These are phyloP conservation scores for Pseudachorutes palmiensis DNA, from an alignment of 1,140 invertebrate species.

Conservation along the genomic window DNA sequence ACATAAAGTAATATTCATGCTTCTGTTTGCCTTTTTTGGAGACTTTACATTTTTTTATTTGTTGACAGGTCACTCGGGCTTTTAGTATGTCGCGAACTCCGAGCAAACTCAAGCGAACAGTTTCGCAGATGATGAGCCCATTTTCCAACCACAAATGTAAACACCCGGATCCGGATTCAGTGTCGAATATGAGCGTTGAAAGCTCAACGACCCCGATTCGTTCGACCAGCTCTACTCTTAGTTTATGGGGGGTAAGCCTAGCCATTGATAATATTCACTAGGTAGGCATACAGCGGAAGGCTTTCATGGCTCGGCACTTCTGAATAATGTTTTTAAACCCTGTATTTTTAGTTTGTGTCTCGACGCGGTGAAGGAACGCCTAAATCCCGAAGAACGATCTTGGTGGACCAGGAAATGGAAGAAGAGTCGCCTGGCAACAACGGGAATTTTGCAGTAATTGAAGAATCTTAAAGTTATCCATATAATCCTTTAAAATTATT, in stretches of 20 bases:
- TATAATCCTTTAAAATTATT: background rate
- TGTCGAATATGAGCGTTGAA: constrained; percentile 11
- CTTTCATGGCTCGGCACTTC: too few relatives aligned
- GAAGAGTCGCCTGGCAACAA: background rate
- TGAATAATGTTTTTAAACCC: background rate
- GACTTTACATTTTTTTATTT: too few relatives aligned
- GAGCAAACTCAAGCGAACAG: constrained; percentile 80
- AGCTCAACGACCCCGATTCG: constrained; percentile 18
- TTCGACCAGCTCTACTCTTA: constrained; percentile 24
- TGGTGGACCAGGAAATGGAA: background rate
- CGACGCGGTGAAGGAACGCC: constrained; percentile 16
- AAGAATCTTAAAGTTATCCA: constrained; percentile 14
- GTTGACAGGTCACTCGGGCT: constrained; percentile 72
- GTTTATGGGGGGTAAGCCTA: constrained; percentile 25
- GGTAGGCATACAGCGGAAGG: too few relatives aligned
- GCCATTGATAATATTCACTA: background rate
- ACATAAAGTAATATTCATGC: constrained; percentile 51
- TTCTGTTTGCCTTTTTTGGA: background rate
- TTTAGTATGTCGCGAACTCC: constrained; percentile 93
- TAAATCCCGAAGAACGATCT: constrained; percentile 19
- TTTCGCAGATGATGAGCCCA: constrained; percentile 90
- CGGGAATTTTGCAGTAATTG: constrained; percentile 25
- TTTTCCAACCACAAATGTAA: constrained; percentile 44
- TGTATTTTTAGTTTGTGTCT: background rate
- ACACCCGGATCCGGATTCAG: constrained; percentile 27